These are phyloP conservation scores for Trichopoda pennipes DNA, from an alignment of 2,888 invertebrate genomes.

Conservation along the genomic window DNA sequence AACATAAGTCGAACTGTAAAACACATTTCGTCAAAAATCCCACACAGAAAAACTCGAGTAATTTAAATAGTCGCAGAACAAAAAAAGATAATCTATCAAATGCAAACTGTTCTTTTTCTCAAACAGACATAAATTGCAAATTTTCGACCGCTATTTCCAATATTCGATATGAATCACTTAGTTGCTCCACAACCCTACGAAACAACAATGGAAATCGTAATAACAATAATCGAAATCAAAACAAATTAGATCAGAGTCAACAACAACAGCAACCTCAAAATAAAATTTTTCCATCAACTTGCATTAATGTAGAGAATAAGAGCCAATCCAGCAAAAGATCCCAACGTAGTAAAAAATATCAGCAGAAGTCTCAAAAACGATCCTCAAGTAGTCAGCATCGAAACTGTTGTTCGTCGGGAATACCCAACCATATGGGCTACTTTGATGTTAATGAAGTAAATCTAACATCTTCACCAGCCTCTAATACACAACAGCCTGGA, in stretches of 20 bases:
- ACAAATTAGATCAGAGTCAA: slow-evolving; percentile 18
- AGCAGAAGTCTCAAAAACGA: slow-evolving; percentile 68
- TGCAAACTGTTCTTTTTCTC: background rate
- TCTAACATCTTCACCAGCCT: slow-evolving; percentile 69
- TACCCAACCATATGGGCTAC: slow-evolving; percentile 78
- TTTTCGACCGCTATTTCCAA: slow-evolving; percentile 1
- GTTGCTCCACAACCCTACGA: slow-evolving; percentile 32
- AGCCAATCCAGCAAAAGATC: slow-evolving; percentile 68
- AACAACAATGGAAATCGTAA: slow-evolving; percentile 36
- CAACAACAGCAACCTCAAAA: slow-evolving; percentile 38
- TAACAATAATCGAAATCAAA: slow-evolving; percentile 58
- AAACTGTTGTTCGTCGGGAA: slow-evolving; percentile 74
- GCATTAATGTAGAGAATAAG: slow-evolving; percentile 55
- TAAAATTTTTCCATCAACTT: slow-evolving; percentile 2
- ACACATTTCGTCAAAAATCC: background rate
- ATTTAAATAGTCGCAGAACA: slow-evolving; percentile 45
- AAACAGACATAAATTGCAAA: slow-evolving; percentile 27
- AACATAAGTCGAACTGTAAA: slow-evolving; percentile 15
- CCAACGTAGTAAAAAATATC: slow-evolving; percentile 71
- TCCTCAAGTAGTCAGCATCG: slow-evolving; percentile 49
- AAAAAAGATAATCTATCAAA: slow-evolving; percentile 35
- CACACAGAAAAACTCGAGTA: slow-evolving; percentile 18
- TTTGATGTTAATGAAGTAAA: slow-evolving; percentile 77
- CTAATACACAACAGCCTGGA: slow-evolving; percentile 50
- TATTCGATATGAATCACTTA: slow-evolving; percentile 3